A percentile compares a stretch with the other conserved stretches of the same genome.
phyloP scores from a whole-genome alignment of 1,140 invertebrate genomes.

The Bombyx mandarina region DNA sequence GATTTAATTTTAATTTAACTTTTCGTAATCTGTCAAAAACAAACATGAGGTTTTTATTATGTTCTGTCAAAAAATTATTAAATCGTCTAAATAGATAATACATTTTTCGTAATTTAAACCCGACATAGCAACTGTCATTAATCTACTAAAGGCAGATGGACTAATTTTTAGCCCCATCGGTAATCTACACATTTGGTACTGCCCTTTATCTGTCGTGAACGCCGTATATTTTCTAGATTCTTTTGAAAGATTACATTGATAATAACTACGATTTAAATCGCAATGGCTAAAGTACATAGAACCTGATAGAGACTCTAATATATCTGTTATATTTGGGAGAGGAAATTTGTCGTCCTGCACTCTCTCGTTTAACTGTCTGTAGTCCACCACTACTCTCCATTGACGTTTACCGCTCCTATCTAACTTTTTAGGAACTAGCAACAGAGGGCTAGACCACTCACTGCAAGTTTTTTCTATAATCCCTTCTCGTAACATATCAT shows the following conservation, averaged over 20 bases:
- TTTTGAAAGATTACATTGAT: conserved; percentile 65
- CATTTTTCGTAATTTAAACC: too few species aligned
- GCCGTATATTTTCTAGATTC: conserved; percentile 38
- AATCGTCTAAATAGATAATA: conserved; percentile 1
- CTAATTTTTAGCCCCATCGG: conserved; percentile 22
- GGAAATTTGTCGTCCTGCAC: conserved; percentile 18
- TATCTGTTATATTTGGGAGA: conserved; percentile 14
- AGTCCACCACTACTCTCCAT: conserved; percentile 18
- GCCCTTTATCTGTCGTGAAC: conserved; percentile 16
- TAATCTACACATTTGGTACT: conserved; percentile 18
- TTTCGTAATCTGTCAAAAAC: conserved; percentile 35
- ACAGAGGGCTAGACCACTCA: conserved; percentile 13
- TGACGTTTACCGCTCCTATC: conserved; percentile 10
- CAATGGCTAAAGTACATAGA: conserved; percentile 63
- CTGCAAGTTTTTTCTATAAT: conserved; percentile 12
- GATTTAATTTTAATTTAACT: conserved; percentile 49
- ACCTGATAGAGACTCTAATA: conserved; percentile 25
- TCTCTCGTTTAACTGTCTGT: conserved; percentile 16
- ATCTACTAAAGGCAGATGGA: too few species aligned
- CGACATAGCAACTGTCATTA: too few species aligned
- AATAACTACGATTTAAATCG: conserved; percentile 67
- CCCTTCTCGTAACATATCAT: conserved; percentile 12
- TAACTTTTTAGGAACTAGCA: conserved; percentile 17
- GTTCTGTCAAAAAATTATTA: conserved; percentile 30
- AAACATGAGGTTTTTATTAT: conserved; percentile 8